phyloP scores from a whole-genome alignment of 2,888 invertebrate genomes.

The Hylaea fasciaria region DNA sequence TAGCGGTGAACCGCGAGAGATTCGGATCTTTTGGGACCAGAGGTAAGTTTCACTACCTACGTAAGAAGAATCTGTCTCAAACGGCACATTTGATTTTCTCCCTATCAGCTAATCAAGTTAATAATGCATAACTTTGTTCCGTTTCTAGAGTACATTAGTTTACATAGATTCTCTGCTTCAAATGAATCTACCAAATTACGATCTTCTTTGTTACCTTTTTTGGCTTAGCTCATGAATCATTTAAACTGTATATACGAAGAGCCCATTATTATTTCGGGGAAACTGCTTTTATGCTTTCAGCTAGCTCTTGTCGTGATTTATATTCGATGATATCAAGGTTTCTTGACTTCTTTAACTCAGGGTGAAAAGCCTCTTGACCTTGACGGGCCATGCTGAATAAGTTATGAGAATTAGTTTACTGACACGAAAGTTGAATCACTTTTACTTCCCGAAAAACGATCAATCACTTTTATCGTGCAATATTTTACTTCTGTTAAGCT shows the following conservation, averaged over 20 bases:
- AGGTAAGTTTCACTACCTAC: slow-evolving; percentile 81
- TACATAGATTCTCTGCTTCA: not conserved
- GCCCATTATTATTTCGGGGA: slow-evolving; percentile 29
- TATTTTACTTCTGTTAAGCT: not conserved
- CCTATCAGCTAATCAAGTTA: no score
- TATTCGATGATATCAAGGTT: slow-evolving; percentile 32
- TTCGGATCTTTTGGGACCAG: slow-evolving; percentile 89
- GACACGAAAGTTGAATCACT: slow-evolving; percentile 20
- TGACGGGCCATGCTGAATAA: slow-evolving; percentile 30
- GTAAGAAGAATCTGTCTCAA: not conserved
- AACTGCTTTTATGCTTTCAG: slow-evolving; percentile 37
- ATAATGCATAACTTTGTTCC: no score
- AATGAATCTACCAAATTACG: not conserved
- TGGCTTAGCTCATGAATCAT: slow-evolving; percentile 17
- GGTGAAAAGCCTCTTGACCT: slow-evolving; percentile 49
- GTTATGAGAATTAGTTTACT: slow-evolving; percentile 30
- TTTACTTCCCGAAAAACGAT: slow-evolving; percentile 33
- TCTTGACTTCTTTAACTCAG: slow-evolving; percentile 28
- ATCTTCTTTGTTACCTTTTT: not conserved
- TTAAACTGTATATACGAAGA: no score
- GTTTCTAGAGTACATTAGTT: not conserved
- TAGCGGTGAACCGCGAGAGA: slow-evolving; percentile 87
- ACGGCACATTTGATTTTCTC: no score
- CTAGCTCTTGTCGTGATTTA: slow-evolving; percentile 42
- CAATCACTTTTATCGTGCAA: slow-evolving; percentile 11